phyloP scores from a whole-genome alignment of 2,888 invertebrate species.

The Agonopterix subpropinquella region DNA sequence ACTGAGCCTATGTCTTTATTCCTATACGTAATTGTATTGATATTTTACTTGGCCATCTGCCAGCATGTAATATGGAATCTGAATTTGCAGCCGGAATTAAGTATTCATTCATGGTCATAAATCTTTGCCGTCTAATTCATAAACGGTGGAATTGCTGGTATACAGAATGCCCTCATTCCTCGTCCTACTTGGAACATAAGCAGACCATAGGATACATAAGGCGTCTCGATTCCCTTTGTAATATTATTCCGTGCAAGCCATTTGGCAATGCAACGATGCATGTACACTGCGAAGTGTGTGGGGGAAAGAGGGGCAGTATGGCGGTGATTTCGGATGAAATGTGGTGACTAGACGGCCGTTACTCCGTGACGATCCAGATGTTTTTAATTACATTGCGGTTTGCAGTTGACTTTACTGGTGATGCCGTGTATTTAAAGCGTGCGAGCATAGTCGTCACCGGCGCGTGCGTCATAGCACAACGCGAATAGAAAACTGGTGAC shows the following conservation, averaged over 20 bases:
- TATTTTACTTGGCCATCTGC: constrained; percentile 50
- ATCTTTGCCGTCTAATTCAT: constrained; percentile 58
- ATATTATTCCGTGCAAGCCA: constrained; percentile 31
- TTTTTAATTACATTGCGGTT: constrained; percentile 42
- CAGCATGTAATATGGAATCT: constrained; percentile 49
- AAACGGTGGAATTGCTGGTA: constrained; percentile 23
- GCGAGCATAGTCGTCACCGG: constrained; percentile 46
- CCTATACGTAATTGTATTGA: constrained; percentile 47
- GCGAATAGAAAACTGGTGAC: constrained; percentile 67
- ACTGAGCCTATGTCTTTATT: constrained; percentile 14
- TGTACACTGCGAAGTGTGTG: constrained; percentile 18
- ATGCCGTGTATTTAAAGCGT: constrained; percentile 44
- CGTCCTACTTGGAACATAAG: constrained; percentile 21
- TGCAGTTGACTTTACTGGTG: constrained; percentile 20
- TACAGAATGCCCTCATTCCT: constrained; percentile 28
- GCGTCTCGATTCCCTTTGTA: constrained; percentile 22
- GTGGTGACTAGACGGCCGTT: constrained; percentile 45
- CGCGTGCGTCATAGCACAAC: constrained; percentile 64
- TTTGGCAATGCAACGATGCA: constrained; percentile 41
- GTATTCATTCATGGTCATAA: constrained; percentile 58
- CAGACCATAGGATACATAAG: constrained; percentile 16
- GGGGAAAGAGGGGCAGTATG: constrained; percentile 15
- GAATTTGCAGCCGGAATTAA: constrained; percentile 51
- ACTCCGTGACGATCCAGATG: constrained; percentile 43
- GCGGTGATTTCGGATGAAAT: constrained; percentile 38